These are phyloP conservation scores for Oreohelix idahoensis DNA, from an alignment of 1,140 invertebrate species.

Conservation along the genomic window DNA sequence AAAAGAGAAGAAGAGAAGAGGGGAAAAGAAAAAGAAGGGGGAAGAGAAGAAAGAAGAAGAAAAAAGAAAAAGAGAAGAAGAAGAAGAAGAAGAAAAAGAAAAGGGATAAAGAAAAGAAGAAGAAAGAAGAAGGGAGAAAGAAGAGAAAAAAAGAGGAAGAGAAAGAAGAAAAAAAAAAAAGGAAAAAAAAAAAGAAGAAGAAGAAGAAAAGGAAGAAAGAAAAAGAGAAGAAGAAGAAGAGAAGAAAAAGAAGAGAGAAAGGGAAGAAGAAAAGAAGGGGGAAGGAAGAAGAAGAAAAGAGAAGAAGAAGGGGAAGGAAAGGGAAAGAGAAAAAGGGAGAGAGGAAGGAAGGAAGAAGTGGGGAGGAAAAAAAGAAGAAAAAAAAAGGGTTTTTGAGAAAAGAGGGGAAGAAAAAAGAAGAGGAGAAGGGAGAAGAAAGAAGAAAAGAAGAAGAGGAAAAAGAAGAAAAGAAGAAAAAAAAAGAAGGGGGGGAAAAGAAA, in stretches of 20 bases:
- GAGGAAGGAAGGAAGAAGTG: too few relatives aligned
- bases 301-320: too few relatives aligned
- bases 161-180: not conserved
- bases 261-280: too few relatives aligned
- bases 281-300: too few relatives aligned
- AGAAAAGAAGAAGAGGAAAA: too few relatives aligned
- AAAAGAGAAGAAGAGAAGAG: not conserved
- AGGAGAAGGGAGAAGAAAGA: too few relatives aligned
- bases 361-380: too few relatives aligned
- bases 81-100: not conserved
- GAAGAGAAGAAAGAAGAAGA: not conserved
- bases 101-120: not conserved
- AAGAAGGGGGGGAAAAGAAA: too few relatives aligned
- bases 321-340: too few relatives aligned
- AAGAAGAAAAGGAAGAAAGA: not conserved
- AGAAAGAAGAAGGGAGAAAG: not conserved
- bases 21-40: not conserved
- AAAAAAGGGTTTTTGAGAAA: too few relatives aligned
- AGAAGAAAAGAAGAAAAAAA: too few relatives aligned
- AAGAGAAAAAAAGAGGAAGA: not conserved
- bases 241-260: not conserved
- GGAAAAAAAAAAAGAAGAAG: not conserved
- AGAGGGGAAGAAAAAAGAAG: too few relatives aligned
- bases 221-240: not conserved
- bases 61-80: not conserved